Evolutionary conservation across 2,797 vertebrate genomes (phyloP), one percentile per base, ranked within the genome.

Genomic region (Benthosema pterotum): DNA sequence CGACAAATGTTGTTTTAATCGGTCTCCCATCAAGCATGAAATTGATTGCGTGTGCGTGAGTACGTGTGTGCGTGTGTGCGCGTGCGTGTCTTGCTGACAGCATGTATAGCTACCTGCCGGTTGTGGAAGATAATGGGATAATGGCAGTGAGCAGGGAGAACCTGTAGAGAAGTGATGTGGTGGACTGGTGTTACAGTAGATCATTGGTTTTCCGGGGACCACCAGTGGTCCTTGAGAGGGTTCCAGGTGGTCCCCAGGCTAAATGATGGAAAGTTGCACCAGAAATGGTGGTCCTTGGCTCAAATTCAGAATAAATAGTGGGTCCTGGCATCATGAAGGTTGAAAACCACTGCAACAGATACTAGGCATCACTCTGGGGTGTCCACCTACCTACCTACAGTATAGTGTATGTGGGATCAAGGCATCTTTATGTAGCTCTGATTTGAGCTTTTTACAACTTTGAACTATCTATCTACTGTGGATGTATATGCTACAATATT

Each of bases 1-100:
- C 11, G 32, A 76, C 60, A 50, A 42, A 43, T 70, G 67, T 71
- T 67, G 54, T 73, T 83, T 72, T 72, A 82, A 80, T 69, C 60
- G 14, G 43, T 67, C 51, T 11, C 42, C 70, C 63, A 43, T 69
- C 58, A 77, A 56, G 75, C 66, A 25, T 85, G 78, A 83, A 84
- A 82, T 71, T 71, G 74, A 63, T 79, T 51, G 54, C 6, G 54
- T 46, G 43, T 46, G 43, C n/a, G 38, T 57, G 56, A 50, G 56
- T 49, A 60, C 58, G 62, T 66, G 42, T 65, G 49, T 43, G 49
- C 45, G 17, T 49, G 14, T n/a, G 45, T 47, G 19, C 14, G 58
- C 28, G 56, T 64, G 46, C 71, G 56, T 17, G 19, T 28, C 19
- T 65, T 43, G 42, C 60, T 52, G 55, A 43, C 52, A 58, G 28